Conservation (phyloP, 2,113 vertebrate genomes). For the Cololabis saira region DNA sequence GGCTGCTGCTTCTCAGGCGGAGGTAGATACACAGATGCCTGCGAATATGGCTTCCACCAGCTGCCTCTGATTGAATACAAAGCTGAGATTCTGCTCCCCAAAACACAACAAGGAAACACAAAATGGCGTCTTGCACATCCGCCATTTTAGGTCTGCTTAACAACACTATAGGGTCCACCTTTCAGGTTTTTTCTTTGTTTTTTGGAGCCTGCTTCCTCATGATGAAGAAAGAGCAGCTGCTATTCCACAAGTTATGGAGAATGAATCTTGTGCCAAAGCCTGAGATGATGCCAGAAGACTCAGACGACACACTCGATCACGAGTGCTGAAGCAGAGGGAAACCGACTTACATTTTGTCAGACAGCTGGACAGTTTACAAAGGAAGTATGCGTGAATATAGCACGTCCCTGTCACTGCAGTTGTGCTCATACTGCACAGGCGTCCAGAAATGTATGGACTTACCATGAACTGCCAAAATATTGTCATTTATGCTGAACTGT, state of each 20-base stretch:
- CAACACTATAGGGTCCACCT: constrained; percentile 43
- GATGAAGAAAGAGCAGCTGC: constrained; percentile 35
- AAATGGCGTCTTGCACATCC: constrained; percentile 79
- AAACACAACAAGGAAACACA: constrained; percentile 79
- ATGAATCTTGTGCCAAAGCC: constrained; percentile 44
- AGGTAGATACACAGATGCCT: constrained; percentile 77
- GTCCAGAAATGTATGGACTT: not conserved
- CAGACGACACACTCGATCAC: constrained; percentile 22
- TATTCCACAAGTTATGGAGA: constrained; percentile 31
- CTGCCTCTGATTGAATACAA: constrained; percentile 78
- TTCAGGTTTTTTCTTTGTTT: constrained; percentile 13
- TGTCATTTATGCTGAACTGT: constrained; percentile 11
- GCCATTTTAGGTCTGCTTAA: constrained; percentile 79
- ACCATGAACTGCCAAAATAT: not conserved
- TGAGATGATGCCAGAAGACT: constrained; percentile 38
- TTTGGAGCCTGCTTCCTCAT: constrained; percentile 8
- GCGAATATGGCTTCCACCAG: constrained; percentile 79
- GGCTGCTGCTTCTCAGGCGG: constrained; percentile 70
- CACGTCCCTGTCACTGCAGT: not conserved
- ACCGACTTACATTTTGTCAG: constrained; percentile 18
- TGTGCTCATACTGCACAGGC: not conserved
- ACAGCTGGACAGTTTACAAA: constrained; percentile 23
- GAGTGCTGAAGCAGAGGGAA: constrained; percentile 13
- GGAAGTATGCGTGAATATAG: not conserved
- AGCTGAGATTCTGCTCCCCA: constrained; percentile 75